phyloP scores from a whole-genome alignment of 2,888 invertebrate genomes.

The Panorpa germanica region DNA sequence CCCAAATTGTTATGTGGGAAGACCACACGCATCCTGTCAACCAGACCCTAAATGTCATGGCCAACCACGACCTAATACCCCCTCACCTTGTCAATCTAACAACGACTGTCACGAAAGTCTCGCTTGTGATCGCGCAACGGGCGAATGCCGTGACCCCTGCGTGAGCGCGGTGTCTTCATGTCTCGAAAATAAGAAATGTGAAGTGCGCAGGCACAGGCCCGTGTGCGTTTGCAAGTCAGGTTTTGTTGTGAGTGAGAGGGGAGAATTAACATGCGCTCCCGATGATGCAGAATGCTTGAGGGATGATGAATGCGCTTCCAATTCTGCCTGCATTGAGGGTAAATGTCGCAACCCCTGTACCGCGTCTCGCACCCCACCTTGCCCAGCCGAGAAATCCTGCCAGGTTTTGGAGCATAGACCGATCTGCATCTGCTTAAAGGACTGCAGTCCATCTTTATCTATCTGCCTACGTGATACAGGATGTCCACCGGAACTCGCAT shows the following conservation, averaged over 20 bases:
- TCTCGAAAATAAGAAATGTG: slow-evolving; percentile 68
- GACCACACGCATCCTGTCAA: slow-evolving; percentile 58
- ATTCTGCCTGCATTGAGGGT: slow-evolving; percentile 65
- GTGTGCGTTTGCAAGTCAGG: slow-evolving; percentile 80
- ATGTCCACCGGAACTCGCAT: slow-evolving; percentile 68
- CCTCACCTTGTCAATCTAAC: slow-evolving; percentile 39
- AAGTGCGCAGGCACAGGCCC: slow-evolving; percentile 67
- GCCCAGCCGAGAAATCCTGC: slow-evolving; percentile 69
- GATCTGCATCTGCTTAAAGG: slow-evolving; percentile 70
- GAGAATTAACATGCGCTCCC: slow-evolving; percentile 73
- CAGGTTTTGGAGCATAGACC: slow-evolving; percentile 75
- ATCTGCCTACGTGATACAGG: slow-evolving; percentile 81
- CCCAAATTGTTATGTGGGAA: slow-evolving; percentile 71
- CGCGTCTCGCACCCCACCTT: slow-evolving; percentile 38
- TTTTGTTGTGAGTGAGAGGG: slow-evolving; percentile 71
- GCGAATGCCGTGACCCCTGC: slow-evolving; percentile 69
- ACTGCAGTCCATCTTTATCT: slow-evolving; percentile 69
- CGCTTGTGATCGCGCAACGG: slow-evolving; percentile 48
- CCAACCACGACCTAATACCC: slow-evolving; percentile 33
- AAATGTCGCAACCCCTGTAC: slow-evolving; percentile 79
- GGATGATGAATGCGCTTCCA: slow-evolving; percentile 69
- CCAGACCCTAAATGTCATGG: slow-evolving; percentile 61
- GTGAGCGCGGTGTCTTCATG: slow-evolving; percentile 46
- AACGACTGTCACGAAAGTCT: slow-evolving; percentile 55
- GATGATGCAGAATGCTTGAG: slow-evolving; percentile 62